phyloP scores from a whole-genome alignment of 2,888 invertebrate genomes.

The Dicyrtoma fusca region DNA sequence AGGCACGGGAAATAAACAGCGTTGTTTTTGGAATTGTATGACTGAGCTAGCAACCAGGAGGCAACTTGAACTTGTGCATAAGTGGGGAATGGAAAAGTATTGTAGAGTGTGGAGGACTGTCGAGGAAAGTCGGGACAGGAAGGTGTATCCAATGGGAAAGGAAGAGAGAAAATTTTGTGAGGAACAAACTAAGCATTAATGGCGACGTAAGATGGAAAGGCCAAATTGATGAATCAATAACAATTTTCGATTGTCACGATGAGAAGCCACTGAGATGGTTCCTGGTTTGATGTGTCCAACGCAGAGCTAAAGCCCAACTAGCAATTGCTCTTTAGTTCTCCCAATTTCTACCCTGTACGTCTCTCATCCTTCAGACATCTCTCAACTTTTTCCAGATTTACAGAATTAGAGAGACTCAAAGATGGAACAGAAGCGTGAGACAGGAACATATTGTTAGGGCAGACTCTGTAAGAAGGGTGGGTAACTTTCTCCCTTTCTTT shows the following conservation, averaged over 20 bases:
- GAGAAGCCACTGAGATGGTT: conserved; percentile 8
- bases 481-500: neutral
- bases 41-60: no score
- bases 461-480: neutral
- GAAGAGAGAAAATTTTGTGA: neutral
- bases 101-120: neutral
- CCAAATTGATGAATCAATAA: conserved; percentile 49
- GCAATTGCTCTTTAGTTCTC: conserved; percentile 33
- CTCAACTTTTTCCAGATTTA: neutral
- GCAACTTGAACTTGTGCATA: no score
- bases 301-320: conserved; percentile 26
- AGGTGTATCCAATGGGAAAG: neutral
- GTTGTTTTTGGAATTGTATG: no score
- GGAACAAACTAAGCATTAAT: neutral
- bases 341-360: conserved; percentile 8
- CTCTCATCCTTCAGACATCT: neutral
- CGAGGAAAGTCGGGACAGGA: neutral
- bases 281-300: conserved; percentile 29
- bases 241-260: conserved; percentile 46
- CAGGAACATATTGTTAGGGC: no score
- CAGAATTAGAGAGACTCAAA: neutral
- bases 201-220: conserved; percentile 25
- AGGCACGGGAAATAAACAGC: neutral
- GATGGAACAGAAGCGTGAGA: no score
- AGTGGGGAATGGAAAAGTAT: neutral